Percentiles rank a stretch among this genome's conserved stretches.
These are phyloP conservation scores for Vipera latastei DNA, from an alignment of 2,797 vertebrate species.

Conservation along the genomic window DNA sequence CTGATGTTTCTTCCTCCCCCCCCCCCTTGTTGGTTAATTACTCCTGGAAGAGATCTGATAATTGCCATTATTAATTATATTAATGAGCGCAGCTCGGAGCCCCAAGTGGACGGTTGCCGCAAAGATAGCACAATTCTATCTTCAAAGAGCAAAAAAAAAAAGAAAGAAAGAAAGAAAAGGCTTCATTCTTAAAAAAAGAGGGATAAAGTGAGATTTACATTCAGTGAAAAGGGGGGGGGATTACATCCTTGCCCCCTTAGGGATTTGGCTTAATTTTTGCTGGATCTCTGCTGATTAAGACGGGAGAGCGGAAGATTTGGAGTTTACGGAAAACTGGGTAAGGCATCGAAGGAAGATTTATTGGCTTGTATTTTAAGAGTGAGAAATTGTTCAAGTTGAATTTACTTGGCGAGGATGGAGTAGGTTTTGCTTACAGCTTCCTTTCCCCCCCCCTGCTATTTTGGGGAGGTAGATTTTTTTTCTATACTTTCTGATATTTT, in stretches of 20 bases:
- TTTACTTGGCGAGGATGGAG: not conserved
- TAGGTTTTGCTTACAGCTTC: not conserved
- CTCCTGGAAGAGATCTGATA: constrained; percentile 10
- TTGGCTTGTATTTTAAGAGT: not conserved
- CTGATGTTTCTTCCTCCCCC: not conserved
- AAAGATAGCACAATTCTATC: not conserved
- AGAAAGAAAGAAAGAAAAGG: not conserved
- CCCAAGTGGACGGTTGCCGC: not conserved
- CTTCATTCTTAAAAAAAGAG: not conserved
- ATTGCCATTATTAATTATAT: constrained; percentile 37
- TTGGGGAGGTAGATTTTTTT: not conserved
- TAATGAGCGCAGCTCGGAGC: constrained; percentile 5
- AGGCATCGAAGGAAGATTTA: not conserved
- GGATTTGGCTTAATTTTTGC: not conserved
- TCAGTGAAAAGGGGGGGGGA: not conserved
- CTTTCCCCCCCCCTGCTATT: rapidly evolving
- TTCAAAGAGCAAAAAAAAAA: not conserved
- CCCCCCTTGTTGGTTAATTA: constrained; percentile 1
- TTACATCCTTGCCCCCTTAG: not conserved
- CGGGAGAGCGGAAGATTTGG: not conserved
- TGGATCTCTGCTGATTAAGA: not conserved
- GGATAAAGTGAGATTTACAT: not conserved
- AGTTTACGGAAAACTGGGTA: not conserved
- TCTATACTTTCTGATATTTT: not conserved
- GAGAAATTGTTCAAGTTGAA: not conserved